These are phyloP conservation scores for Hypomecis atomaria DNA, from an alignment of 2,888 invertebrate genomes.

Conservation along the genomic window DNA sequence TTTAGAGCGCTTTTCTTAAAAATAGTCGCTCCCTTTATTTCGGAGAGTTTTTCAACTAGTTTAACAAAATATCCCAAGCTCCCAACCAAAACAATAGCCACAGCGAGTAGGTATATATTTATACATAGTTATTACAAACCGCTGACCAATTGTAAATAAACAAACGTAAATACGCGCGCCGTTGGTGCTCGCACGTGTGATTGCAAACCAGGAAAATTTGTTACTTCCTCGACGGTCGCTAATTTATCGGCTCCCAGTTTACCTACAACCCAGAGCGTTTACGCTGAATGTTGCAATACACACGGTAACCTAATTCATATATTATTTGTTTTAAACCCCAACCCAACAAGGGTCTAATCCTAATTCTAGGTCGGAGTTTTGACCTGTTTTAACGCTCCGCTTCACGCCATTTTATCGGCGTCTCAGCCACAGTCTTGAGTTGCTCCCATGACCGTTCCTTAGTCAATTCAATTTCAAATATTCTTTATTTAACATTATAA, in stretches of 20 bases:
- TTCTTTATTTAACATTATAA: no score
- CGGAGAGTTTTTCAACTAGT: no score
- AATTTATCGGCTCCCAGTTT: constrained; percentile 38
- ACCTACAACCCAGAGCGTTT: constrained; percentile 27
- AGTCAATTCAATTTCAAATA: no score
- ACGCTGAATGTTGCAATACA: background rate
- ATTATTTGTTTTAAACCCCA: no score
- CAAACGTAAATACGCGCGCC: constrained; percentile 13
- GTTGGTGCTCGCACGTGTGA: constrained; percentile 25
- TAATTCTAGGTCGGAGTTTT: no score
- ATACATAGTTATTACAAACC: constrained; percentile 1
- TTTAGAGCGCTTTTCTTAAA: no score
- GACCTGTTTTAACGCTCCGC: no score
- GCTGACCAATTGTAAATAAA: constrained; percentile 13
- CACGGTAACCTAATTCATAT: background rate
- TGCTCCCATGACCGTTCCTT: no score
- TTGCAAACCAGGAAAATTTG: constrained; percentile 49
- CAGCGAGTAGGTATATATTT: background rate
- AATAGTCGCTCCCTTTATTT: no score
- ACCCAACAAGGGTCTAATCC: no score
- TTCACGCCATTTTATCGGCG: no score
- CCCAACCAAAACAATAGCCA: constrained; percentile 1
- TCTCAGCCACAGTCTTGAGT: no score
- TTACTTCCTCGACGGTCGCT: constrained; percentile 40
- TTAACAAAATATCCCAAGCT: background rate